Conservation (phyloP, 2,888 invertebrate species). For the Anthrax anthrax region DNA sequence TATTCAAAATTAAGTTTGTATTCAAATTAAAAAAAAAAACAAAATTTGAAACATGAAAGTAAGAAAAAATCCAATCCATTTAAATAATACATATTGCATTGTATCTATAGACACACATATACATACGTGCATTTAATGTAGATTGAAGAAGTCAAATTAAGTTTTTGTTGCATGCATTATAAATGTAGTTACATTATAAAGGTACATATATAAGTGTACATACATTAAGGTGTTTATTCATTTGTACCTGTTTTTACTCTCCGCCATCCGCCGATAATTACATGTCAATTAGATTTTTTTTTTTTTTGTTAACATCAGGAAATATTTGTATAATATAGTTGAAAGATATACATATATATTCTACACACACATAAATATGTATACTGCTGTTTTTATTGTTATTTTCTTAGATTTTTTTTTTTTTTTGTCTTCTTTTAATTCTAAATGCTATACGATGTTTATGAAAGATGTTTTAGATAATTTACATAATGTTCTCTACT, state of each 20-base stretch:
- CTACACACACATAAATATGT: background rate
- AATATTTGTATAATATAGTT: background rate
- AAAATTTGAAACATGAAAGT: background rate
- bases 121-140: too few species aligned
- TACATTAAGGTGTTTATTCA: too few species aligned
- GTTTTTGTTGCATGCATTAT: conserved; percentile 8
- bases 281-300: conserved; percentile 12
- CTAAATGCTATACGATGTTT: background rate
- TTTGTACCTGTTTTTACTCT: too few species aligned
- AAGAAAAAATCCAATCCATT: too few species aligned
- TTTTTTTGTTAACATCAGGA: background rate
- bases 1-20: too few species aligned
- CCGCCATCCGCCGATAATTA: conserved; percentile 10
- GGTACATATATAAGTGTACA: too few species aligned
- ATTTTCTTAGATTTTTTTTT: too few species aligned
- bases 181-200: too few species aligned
- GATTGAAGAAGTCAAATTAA: conserved; percentile 11
- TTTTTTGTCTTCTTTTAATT: too few species aligned
- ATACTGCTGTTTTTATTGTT: background rate
- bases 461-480: conserved; percentile 10
- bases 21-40: background rate
- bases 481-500: conserved; percentile 8
- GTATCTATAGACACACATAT: too few species aligned
- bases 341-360: background rate
- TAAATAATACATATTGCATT: too few species aligned